These are phyloP conservation scores for Dryococelus australis DNA, from an alignment of 2,888 invertebrate species.

Conservation along the genomic window DNA sequence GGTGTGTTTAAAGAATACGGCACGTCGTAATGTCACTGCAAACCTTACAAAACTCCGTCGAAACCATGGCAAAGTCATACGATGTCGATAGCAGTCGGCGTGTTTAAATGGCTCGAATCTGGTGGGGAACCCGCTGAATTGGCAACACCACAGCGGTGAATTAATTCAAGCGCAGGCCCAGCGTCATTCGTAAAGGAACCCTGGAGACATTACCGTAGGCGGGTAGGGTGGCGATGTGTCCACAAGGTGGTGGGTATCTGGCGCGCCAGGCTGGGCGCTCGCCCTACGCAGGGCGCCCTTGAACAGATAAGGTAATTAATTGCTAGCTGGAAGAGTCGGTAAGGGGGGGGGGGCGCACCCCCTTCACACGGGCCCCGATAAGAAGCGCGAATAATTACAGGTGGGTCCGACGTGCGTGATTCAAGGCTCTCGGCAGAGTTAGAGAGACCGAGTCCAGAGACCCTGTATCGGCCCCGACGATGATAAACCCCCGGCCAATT, in stretches of 20 bases:
- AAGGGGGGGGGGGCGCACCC: not conserved
- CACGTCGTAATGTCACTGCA: no score
- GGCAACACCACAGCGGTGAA: no score
- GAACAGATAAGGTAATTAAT: conserved; percentile 20
- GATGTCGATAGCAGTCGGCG: no score
- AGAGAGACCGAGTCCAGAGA: no score
- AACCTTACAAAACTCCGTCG: no score
- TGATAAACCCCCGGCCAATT: not conserved
- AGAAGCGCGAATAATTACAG: conserved; percentile 29
- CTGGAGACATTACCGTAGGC: no score
- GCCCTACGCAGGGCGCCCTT: not conserved
- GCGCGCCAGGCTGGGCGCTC: not conserved
- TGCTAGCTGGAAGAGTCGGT: not conserved
- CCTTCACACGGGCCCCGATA: not conserved
- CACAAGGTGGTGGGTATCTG: not conserved
- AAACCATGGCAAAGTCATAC: no score
- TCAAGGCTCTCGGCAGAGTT: not conserved
- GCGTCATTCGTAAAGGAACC: not conserved
- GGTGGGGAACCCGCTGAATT: no score
- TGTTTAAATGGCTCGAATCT: no score
- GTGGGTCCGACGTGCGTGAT: not conserved
- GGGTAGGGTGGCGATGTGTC: not conserved
- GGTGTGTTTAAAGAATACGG: no score
- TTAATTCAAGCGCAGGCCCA: no score
- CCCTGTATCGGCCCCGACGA: not conserved